These are phyloP conservation scores for Holothuria scabra DNA, from an alignment of 53 echinoderm and acorn worm genomes.

Conservation along the genomic window DNA sequence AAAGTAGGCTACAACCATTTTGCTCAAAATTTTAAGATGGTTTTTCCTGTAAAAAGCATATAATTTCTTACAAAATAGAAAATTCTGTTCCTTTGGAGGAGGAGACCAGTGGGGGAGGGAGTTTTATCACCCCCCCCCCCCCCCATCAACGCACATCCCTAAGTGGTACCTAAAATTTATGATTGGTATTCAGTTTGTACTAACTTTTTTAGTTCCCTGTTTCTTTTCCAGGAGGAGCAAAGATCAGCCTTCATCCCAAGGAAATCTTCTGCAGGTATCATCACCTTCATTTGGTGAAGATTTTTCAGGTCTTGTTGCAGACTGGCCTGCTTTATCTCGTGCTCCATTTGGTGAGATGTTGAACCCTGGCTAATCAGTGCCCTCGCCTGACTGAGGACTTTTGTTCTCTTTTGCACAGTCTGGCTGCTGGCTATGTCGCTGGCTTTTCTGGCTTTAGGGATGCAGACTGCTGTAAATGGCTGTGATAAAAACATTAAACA, in stretches of 20 bases:
- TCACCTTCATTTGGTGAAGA: not conserved
- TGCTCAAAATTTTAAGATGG: too few relatives aligned
- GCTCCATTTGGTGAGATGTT: not conserved
- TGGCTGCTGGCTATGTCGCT: not conserved
- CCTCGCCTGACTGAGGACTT: not conserved
- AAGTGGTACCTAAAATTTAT: not conserved
- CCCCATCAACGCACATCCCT: not conserved
- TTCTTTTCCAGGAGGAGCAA: constrained; percentile 32
- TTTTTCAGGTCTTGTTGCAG: not conserved
- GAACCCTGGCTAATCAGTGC: not conserved
- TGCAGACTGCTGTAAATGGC: constrained; percentile 23
- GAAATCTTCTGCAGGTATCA: constrained; percentile 19
- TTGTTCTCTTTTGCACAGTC: not conserved
- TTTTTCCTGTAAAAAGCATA: too few relatives aligned
- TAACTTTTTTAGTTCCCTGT: constrained; percentile 18
- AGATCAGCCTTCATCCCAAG: constrained; percentile 9
- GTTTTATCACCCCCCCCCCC: not conserved
- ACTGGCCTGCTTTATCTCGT: not conserved
- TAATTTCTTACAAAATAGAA: too few relatives aligned
- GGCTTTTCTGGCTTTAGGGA: not conserved
- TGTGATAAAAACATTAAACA: not conserved
- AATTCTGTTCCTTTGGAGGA: too few relatives aligned
- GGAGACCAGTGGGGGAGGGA: too few relatives aligned
- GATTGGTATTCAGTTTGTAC: not conserved
- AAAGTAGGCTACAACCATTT: too few relatives aligned